Evolutionary conservation across 2,797 vertebrate species (phyloP), one percentile per base, ranked within the genome.

Genomic region (Pantherophis vulpinus): DNA sequence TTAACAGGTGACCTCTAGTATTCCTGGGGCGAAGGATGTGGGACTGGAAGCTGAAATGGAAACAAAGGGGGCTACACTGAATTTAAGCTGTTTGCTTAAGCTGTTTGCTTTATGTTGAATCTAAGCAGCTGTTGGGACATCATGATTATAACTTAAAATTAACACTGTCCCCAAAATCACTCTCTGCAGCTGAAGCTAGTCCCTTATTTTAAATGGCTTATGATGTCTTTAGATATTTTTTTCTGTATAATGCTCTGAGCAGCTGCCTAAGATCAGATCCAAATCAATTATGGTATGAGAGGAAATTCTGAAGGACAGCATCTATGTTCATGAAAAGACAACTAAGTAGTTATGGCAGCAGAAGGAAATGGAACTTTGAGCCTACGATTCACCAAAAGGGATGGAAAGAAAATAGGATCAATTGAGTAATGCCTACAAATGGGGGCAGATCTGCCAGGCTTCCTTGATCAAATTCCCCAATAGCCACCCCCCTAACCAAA

Each of bases 221-320:
- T 29, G 42, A 56, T 90, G 86, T 70, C 54, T 55, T 37, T 55
- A 37, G 13, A 20, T 37, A 4, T 29, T 86, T 58, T 86, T 58
- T 86, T 92, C 27, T 79, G 18, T 47, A 87, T 32, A 79, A 23
- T 74, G 90, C n/a, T 32, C 79, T 12, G 29, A 91, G n/a, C 63
- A 93, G 88, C 66, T 95, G 83, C 55, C 56, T 90, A n/a, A 95
- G 4, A 95, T 93, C 32, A 93, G 87, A 55, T 61, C 0, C 42
- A 74, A 66, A 12, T 47, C 20, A 23, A 83, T 83, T 83, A 25
- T 42, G 91, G 92, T 55, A 70, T 91, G 93, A 37, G 47, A 91
- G 29, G 51, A 91, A 88, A 32, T 56, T 88, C 23, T 42, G 5
- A 86, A 63, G 27, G 74, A 89, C 55, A 74, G 55, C 32, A 6